A percentile compares a stretch with the other conserved stretches of the same genome.
phyloP scores from a whole-genome alignment of 1,140 invertebrate species.

The Metopolophium dirhodum region DNA sequence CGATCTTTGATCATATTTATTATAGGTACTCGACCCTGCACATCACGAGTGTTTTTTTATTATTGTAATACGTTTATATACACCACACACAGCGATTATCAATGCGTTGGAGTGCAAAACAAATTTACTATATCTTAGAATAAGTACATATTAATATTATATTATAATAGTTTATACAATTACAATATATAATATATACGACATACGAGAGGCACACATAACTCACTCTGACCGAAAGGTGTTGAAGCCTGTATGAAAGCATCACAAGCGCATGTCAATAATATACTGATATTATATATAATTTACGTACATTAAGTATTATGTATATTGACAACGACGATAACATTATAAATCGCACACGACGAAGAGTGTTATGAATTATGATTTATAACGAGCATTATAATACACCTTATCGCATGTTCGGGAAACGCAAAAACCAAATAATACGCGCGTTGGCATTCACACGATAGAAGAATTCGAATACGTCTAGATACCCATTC shows the following conservation, averaged over 20 bases:
- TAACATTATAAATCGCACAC: background rate
- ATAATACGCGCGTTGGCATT: background rate
- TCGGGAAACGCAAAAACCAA: background rate
- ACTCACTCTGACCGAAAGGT: background rate
- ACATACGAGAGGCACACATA: background rate
- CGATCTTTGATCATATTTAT: background rate
- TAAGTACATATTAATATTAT: background rate
- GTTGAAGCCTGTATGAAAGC: background rate
- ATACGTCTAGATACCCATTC: background rate
- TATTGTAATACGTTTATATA: background rate
- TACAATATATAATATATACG: background rate
- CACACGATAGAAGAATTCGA: background rate
- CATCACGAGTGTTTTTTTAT: background rate
- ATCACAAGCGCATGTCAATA: background rate
- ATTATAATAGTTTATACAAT: background rate
- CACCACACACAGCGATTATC: background rate
- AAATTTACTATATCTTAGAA: constrained; percentile 1
- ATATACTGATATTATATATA: background rate
- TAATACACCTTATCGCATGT: background rate
- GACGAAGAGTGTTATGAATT: background rate
- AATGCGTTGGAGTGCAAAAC: background rate
- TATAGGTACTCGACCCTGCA: background rate
- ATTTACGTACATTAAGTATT: background rate
- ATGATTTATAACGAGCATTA: background rate
- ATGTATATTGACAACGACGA: background rate